These are phyloP conservation scores for Cinclus mexicanus DNA, from an alignment of 2,113 vertebrate genomes.

Conservation along the genomic window DNA sequence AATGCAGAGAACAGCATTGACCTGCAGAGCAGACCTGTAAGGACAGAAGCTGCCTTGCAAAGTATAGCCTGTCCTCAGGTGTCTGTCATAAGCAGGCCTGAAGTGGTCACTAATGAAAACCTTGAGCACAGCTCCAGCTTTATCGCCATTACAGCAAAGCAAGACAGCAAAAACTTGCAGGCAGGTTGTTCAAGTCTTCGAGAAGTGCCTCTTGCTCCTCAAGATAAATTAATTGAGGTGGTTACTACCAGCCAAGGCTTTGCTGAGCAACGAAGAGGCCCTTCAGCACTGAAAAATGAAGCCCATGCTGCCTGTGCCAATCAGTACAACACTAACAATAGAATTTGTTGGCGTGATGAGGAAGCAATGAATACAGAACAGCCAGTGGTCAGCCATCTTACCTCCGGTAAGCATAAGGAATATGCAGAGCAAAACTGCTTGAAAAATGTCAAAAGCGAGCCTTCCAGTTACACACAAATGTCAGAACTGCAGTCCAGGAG, in stretches of 20 bases:
- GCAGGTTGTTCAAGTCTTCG: constrained; percentile 62
- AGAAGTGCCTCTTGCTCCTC: constrained; percentile 70
- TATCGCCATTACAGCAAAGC: constrained; percentile 57
- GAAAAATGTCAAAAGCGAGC: constrained; percentile 74
- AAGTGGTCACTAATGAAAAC: constrained; percentile 67
- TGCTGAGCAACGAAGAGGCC: constrained; percentile 69
- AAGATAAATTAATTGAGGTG: constrained; percentile 70
- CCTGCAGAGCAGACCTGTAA: constrained; percentile 69
- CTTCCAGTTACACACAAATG: constrained; percentile 62
- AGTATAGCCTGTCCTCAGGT: constrained; percentile 79
- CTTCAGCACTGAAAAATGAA: constrained; percentile 72
- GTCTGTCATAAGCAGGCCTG: constrained; percentile 82
- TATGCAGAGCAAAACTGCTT: constrained; percentile 71
- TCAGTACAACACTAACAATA: constrained; percentile 69
- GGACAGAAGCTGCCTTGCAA: constrained; percentile 74
- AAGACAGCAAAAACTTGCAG: constrained; percentile 70
- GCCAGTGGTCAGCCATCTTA: constrained; percentile 48
- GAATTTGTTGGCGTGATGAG: constrained; percentile 78
- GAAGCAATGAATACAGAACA: constrained; percentile 70
- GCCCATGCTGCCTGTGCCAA: constrained; percentile 56
- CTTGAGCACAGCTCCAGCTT: constrained; percentile 70
- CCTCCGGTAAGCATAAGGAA: constrained; percentile 72
- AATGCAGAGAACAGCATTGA: constrained; percentile 68
- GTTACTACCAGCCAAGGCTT: constrained; percentile 65
- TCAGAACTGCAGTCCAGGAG: constrained; percentile 72